phyloP scores from a whole-genome alignment of 2,888 invertebrate genomes.

The Drosophila vallismaia region DNA sequence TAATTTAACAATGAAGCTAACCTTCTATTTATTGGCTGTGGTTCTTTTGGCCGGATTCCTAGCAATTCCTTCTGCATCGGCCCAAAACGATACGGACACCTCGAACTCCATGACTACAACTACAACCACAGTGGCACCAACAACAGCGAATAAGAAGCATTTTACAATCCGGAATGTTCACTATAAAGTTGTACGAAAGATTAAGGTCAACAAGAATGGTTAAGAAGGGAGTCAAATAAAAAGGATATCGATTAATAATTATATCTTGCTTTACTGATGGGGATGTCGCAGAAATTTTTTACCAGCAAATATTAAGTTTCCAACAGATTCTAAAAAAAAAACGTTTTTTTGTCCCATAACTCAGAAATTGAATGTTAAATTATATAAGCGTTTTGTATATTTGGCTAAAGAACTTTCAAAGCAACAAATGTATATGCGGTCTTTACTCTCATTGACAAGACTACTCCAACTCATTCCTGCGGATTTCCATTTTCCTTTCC shows the following conservation, averaged over 20 bases:
- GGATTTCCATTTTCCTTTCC: conserved; percentile 26
- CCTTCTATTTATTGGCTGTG: conserved; percentile 27
- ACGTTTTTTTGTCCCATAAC: background rate
- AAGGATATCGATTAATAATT: background rate
- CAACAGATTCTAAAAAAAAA: no score
- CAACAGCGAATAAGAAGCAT: conserved; percentile 16
- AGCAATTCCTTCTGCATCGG: conserved; percentile 15
- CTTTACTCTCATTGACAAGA: conserved; percentile 33
- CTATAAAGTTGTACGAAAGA: conserved; percentile 8
- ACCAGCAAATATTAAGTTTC: no score
- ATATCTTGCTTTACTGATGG: background rate
- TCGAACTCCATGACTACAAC: conserved; percentile 3
- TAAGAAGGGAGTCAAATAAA: conserved; percentile 4
- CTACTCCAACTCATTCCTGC: conserved; percentile 23
- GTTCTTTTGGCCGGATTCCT: conserved; percentile 25
- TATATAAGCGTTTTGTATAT: conserved; percentile 25
- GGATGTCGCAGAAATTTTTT: no score
- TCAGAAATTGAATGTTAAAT: background rate
- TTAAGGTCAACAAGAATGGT: conserved; percentile 15
- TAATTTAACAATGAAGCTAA: conserved; percentile 22
- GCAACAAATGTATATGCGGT: conserved; percentile 39
- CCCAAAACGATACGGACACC: conserved; percentile 6
- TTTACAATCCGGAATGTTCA: conserved; percentile 2
- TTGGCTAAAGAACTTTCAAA: conserved; percentile 28
- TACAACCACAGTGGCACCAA: conserved; percentile 14